A percentile compares a stretch with the other conserved stretches of the same genome.
phyloP scores from a whole-genome alignment of 1,140 invertebrate species.

The Plodia interpunctella region DNA sequence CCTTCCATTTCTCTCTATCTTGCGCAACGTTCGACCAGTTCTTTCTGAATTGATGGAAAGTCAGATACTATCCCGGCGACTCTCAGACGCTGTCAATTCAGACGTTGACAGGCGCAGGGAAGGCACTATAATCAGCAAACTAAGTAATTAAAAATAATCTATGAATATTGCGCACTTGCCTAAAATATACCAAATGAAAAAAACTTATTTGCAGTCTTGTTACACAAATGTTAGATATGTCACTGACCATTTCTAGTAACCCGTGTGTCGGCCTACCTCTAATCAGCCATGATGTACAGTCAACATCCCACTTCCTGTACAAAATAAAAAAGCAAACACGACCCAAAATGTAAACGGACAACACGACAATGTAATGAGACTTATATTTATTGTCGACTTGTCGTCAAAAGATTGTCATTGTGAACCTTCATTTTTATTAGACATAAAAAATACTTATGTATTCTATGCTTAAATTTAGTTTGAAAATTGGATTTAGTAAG shows the following conservation, averaged over 20 bases:
- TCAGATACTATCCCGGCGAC: too few species aligned
- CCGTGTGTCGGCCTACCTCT: background rate
- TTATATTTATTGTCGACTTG: background rate
- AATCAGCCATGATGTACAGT: slow-evolving; percentile 12
- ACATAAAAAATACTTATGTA: too few species aligned
- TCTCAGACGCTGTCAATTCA: too few species aligned
- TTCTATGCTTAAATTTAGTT: too few species aligned
- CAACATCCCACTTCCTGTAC: slow-evolving; percentile 34
- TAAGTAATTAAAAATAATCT: background rate
- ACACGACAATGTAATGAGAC: background rate
- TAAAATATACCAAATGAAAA: background rate
- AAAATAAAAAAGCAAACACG: slow-evolving; percentile 17
- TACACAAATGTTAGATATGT: background rate
- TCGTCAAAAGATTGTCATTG: background rate
- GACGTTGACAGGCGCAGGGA: too few species aligned
- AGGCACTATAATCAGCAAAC: too few species aligned
- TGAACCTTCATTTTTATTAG: background rate
- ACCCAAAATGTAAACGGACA: background rate
- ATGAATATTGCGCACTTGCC: background rate
- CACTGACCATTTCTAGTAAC: background rate
- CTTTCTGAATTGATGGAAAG: too few species aligned
- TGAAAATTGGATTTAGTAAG: too few species aligned
- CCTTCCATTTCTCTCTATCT: too few species aligned
- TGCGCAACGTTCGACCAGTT: too few species aligned
- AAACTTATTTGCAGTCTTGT: background rate